Conservation (phyloP, 2,888 invertebrate species). For the Carcina quercana region DNA sequence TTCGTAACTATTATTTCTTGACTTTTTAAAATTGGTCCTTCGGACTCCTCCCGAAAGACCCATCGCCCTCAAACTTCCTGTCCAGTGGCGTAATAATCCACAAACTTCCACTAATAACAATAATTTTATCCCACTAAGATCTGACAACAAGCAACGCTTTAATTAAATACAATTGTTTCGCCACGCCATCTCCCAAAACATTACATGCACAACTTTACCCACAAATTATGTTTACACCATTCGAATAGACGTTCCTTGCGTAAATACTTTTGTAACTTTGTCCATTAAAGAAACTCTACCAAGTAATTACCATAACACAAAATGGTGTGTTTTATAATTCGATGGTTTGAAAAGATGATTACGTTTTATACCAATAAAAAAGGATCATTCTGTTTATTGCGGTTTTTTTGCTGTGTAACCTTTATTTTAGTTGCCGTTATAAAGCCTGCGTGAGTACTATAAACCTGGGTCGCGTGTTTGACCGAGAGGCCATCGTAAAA, state of each 20-base stretch:
- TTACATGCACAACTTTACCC: conserved; percentile 57
- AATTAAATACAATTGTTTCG: conserved; percentile 53
- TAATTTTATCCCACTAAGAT: conserved; percentile 19
- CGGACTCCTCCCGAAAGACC: no score
- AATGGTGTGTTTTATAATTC: conserved; percentile 47
- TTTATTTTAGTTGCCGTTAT: conserved; percentile 48
- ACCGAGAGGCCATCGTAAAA: conserved; percentile 63
- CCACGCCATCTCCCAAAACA: conserved; percentile 48
- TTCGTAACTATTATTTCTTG: no score
- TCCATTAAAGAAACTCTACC: conserved; percentile 60
- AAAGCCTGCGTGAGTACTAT: conserved; percentile 53
- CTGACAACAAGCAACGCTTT: conserved; percentile 40
- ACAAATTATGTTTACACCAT: conserved; percentile 69
- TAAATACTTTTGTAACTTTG: conserved; percentile 62
- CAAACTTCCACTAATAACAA: no score
- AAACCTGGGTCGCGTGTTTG: conserved; percentile 62
- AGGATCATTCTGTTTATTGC: conserved; percentile 12
- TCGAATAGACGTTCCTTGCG: conserved; percentile 59
- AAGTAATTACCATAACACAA: conserved; percentile 60
- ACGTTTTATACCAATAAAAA: not conserved
- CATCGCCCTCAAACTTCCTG: no score
- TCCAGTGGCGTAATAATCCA: no score
- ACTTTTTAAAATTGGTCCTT: no score
- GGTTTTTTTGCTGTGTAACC: conserved; percentile 25
- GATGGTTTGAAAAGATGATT: conserved; percentile 28